Conservation (phyloP, 2,888 invertebrate genomes). For the Arenicola marina region DNA sequence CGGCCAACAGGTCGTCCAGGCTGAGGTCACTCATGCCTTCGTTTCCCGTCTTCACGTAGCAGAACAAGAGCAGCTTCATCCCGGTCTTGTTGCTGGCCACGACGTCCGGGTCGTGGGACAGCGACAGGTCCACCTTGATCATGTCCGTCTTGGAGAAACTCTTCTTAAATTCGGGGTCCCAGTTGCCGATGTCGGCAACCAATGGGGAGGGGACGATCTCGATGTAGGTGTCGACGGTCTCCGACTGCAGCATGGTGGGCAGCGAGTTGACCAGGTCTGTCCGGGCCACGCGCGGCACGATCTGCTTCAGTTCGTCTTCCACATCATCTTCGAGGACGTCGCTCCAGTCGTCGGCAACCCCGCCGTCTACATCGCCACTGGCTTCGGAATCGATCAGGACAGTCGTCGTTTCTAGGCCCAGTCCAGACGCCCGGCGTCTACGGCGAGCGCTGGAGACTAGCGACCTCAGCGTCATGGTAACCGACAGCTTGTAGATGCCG, state of each 20-base stretch:
- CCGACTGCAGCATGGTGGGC: conserved; percentile 18
- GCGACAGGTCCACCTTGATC: conserved; percentile 20
- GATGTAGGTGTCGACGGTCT: conserved; percentile 18
- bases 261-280: not conserved
- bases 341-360: not conserved
- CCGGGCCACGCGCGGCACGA: not conserved
- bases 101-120: conserved; percentile 35
- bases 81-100: conserved; percentile 38
- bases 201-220: conserved; percentile 27
- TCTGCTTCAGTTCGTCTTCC: not conserved
- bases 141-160: conserved; percentile 11
- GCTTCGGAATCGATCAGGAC: not conserved
- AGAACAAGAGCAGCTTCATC: conserved; percentile 46
- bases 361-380: not conserved
- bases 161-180: conserved; percentile 12
- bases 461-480: conserved; percentile 33
- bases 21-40: not conserved
- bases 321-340: not conserved
- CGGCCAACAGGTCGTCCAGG: conserved; percentile 1
- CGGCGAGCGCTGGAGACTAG: not conserved
- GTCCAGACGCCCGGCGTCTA: not conserved
- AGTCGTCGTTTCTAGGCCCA: not conserved
- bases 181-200: conserved; percentile 20
- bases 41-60: conserved; percentile 26
- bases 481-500: conserved; percentile 43